Base-by-base conservation (phyloP, 2,888 invertebrate genomes). In the Andrena marginata region DNA sequence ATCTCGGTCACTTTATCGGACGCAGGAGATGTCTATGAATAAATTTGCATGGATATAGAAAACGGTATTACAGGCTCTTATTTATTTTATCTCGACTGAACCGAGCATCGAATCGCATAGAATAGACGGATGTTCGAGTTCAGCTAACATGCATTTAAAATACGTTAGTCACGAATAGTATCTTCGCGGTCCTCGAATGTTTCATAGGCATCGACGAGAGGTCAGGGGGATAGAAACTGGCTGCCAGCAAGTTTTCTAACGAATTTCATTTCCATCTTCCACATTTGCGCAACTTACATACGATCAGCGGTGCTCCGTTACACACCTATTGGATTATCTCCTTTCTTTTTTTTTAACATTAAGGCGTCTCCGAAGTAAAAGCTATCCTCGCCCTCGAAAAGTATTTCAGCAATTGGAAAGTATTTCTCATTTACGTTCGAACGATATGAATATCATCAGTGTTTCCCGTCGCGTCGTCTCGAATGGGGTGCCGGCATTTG, bases 401-500 rank as follows among this genome's bases (percentile, higher is more conserved):
- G 62, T 63, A 68, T 72, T 67, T 62, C 35, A 33, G 13, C 54
- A 29, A 26, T 60, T 26, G 5, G n/a, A 56, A 63, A 67, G 65
- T 26, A 68, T 64, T 64, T 69, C 16, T 54, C 23, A 70, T 70
- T 60, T 26, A 13, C n/a, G 60, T 65, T 80, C 51, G 16, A 77
- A 26, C 35, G 7, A 16, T 20, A 59, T 5, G 23, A 2, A 4
- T 7, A 26, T 10, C 13, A 74, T 26, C 23, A 4, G 29, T 20
- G 10, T 23, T 78, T 56, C 2, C n/a, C 33, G 64, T 10, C 49
- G 16, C 49, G 63, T 65, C 31, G 63, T 72, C 56, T 76, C 62
- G 69, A 68, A 73, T 35, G 56, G 68, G 77, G 88, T 88, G 89
- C 89, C 89, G 89, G 84, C 88, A 88, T 88, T 88, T 81, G 72